A percentile compares a stretch with the other conserved stretches of the same genome.
phyloP scores from a whole-genome alignment of 2,113 vertebrate species.

The Heliornis fulica region DNA sequence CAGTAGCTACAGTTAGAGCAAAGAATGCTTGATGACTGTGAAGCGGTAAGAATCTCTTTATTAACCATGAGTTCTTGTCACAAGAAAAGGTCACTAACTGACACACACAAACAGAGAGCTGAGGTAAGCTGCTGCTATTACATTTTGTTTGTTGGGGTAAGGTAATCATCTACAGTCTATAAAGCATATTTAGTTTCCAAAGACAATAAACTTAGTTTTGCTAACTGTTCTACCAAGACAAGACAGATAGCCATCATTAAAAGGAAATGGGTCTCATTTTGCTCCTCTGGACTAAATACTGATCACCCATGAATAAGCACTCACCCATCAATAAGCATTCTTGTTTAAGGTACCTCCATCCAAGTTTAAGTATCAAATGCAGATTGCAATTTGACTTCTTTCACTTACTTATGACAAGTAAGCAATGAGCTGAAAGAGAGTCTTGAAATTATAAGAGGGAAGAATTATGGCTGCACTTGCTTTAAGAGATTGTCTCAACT shows the following conservation, averaged over 20 bases:
- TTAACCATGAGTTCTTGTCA: not conserved
- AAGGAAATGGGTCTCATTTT: not conserved
- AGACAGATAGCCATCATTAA: not conserved
- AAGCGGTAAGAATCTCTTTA: not conserved
- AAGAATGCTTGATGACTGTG: not conserved
- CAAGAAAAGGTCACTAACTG: not conserved
- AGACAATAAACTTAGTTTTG: not conserved
- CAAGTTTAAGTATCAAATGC: not conserved
- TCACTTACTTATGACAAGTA: not conserved
- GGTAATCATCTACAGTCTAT: not conserved
- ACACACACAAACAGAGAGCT: not conserved
- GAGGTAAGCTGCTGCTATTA: not conserved
- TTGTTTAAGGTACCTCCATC: not conserved
- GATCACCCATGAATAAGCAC: not conserved
- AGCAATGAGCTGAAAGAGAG: not conserved
- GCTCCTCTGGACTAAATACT: not conserved
- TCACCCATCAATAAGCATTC: not conserved
- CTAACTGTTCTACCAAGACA: not conserved
- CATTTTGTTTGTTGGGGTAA: not conserved
- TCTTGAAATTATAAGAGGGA: not conserved
- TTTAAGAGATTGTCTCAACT: no score
- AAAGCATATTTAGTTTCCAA: not conserved
- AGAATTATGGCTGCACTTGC: no score
- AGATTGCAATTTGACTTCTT: not conserved
- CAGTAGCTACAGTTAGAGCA: not conserved